Evolutionary conservation across 1,140 invertebrate species (phyloP), one percentile per base, ranked within the genome.

Genomic region (Phymastichus coffea): DNA sequence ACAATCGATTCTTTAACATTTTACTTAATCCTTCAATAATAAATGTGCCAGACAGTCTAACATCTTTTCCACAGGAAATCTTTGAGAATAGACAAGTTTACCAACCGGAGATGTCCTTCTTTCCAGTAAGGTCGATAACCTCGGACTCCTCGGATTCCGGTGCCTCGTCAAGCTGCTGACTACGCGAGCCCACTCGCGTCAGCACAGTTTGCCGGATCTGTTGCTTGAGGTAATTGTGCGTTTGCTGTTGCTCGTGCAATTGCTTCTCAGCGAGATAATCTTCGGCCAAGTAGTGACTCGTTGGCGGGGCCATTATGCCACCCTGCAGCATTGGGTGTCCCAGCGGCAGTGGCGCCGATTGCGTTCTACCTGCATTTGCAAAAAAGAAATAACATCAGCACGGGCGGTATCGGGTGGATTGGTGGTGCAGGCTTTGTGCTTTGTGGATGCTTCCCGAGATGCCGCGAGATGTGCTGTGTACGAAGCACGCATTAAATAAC

Each of bases 341-440:
- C n/a, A 98, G 81, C 22, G 95, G 95, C 64, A 98, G 78, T 0
- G 96, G 95, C 4, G 94, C 94, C 10, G 91, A 94, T 75, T 95
- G 93, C n/a, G 94, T 95, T 69, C 94, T 85, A 60, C 77, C 78
- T 79, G 38, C 15, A 41, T 15, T 6, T 4, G 17, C 4, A 41
- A 25, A 33, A 6, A 40, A 37, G 1, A 9, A 48, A 26, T 55
- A 12, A 56, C 8, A 28, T 56, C 38, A 58, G 47, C 12, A 20
- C n/a, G 2, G 20, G 4, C n/a, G n/a, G 33, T 26, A n/a, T 37
- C 17, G 9, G 23, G 3, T 25, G 10, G 40, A 12, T n/a, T n/a
- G 20, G 43, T 46, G 15, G 4, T 25, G 41, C 41, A 30, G 23
- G 23, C 28, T 30, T 30, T 30, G 28, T 12, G 28, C 28, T 30